Base-by-base conservation (phyloP, 2,888 invertebrate genomes). In the Yponomeuta plumbellus region DNA sequence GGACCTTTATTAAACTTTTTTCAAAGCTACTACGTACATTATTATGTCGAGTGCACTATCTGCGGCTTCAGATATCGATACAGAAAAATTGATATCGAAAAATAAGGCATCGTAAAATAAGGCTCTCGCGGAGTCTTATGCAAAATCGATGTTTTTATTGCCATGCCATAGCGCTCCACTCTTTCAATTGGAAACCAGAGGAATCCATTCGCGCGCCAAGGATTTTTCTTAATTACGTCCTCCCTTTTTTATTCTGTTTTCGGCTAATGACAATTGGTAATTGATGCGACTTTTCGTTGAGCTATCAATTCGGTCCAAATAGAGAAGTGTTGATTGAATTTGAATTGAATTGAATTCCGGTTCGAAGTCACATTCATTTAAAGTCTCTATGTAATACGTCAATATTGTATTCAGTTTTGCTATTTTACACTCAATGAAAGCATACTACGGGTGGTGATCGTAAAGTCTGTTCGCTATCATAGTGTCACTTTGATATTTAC, bases 141-240 rank as follows among this genome's bases (percentile, higher is more conserved):
- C 81, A 81, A 81, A 83, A 83, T 82, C 80, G 76, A 84, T 82
- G 77, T 78, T 81, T 79, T 81, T 79, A 83, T 82, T 78, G 77
- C 80, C 74, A 74, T 80, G 80, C 82, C 81, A 80, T 79, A 76
- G 76, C 70, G 21, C 63, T 72, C 73, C 75, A 76, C 76, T 77
- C 79, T 80, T 78, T 78, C 74, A 78, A 80, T 83, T 79, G 75
- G 78, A 79, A 80, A 79, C 72, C 76, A 75, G 77, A 71, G 69
- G 71, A 70, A 80, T 80, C 78, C 77, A 78, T 80, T 81, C 73
- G 72, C 70, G 74, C 77, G 79, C 80, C 81, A 81, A 81, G 84
- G 75, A 78, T 77, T 80, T 83, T 80, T 79, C 78, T 78, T 85
- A 84, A 85, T 85, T 84, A 84, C 81, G 79, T 73, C 67, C 67